Evolutionary conservation across 2,888 invertebrate species (phyloP).

Genomic region (Coelopa pilipes): DNA sequence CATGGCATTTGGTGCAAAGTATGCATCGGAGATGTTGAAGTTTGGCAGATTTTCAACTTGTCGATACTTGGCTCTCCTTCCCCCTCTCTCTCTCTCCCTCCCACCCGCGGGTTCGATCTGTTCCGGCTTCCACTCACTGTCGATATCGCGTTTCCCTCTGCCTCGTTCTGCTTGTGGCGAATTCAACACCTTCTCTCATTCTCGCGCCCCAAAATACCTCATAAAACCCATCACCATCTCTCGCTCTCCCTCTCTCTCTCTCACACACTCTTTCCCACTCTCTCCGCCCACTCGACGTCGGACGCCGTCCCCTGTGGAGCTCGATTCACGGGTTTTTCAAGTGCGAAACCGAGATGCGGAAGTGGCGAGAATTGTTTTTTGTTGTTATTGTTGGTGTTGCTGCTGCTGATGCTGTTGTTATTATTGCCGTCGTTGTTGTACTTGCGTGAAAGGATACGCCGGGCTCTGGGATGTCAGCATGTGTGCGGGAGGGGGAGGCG

Average conservation of each 20-base stretch:
- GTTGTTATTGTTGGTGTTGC: neutral
- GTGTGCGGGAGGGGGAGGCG: too few species aligned
- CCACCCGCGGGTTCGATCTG: too few species aligned
- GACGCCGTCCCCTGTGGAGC: neutral
- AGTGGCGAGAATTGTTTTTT: neutral
- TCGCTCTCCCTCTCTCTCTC: neutral
- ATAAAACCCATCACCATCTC: neutral
- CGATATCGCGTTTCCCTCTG: neutral
- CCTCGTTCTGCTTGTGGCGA: too few species aligned
- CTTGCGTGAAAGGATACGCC: neutral
- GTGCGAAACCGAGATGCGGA: neutral
- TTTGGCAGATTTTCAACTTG: constrained; percentile 29
- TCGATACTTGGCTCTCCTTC: neutral
- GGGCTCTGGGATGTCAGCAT: too few species aligned
- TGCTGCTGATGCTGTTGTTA: neutral
- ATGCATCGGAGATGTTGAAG: constrained; percentile 20
- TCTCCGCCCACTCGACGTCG: neutral
- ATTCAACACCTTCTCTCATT: too few species aligned
- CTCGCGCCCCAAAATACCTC: neutral
- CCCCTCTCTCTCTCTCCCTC: too few species aligned
- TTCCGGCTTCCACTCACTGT: neutral
- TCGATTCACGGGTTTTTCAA: constrained; percentile 2
- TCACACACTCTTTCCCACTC: neutral
- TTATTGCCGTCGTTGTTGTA: neutral
- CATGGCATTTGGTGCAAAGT: constrained; percentile 17